Conservation (phyloP, 2,113 vertebrate genomes). For the pig (Sus scrofa) region DNA sequence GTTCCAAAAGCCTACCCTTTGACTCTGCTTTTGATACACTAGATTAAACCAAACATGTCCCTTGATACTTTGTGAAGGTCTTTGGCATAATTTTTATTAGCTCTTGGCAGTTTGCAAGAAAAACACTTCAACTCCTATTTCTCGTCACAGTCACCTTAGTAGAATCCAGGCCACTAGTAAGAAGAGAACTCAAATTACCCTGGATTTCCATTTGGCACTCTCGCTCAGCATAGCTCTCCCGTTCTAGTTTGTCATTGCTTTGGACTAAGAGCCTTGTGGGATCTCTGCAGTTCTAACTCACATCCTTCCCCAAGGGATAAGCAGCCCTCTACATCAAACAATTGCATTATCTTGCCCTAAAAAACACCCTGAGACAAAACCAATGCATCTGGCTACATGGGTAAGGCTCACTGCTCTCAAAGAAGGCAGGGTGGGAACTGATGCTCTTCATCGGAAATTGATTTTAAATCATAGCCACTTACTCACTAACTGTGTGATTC, state of each 20-base stretch:
- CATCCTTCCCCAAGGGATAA: constrained; percentile 54
- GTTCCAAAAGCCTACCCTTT: constrained; percentile 58
- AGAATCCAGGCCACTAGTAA: constrained; percentile 56
- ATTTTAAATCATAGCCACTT: constrained; percentile 10
- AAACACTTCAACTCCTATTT: constrained; percentile 65
- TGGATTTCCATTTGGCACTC: constrained; percentile 61
- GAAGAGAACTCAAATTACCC: constrained; percentile 69
- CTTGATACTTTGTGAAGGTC: constrained; percentile 40
- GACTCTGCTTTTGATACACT: constrained; percentile 56
- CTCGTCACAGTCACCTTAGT: constrained; percentile 57
- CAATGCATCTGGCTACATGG: background rate
- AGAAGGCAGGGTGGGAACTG: background rate
- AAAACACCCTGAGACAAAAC: constrained; percentile 36
- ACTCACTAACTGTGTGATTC: constrained; percentile 16
- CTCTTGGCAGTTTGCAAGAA: constrained; percentile 64
- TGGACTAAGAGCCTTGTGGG: background rate
- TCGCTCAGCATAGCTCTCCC: constrained; percentile 50
- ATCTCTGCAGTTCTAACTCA: constrained; percentile 41
- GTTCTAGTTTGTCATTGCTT: constrained; percentile 23
- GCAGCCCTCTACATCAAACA: constrained; percentile 17
- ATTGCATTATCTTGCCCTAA: background rate
- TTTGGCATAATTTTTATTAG: constrained; percentile 63
- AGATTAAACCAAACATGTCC: constrained; percentile 66
- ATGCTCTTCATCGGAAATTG: constrained; percentile 6
- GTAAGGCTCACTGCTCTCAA: constrained; percentile 50